These are phyloP conservation scores for Microctonus brassicae DNA, from an alignment of 2,888 invertebrate genomes.

Conservation along the genomic window DNA sequence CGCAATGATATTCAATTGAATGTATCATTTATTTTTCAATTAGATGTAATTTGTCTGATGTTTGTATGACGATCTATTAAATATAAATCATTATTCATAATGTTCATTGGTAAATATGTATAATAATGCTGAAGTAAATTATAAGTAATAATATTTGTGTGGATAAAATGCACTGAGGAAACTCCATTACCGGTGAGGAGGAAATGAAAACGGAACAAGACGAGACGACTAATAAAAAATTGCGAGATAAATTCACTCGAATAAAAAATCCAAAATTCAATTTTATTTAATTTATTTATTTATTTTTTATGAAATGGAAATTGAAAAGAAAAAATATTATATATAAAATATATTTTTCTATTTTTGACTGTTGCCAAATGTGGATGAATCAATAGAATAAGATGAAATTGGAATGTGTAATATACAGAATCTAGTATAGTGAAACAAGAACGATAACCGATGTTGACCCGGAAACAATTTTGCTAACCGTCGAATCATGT, in stretches of 20 bases:
- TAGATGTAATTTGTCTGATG: background rate
- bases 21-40: background rate
- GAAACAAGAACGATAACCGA: conserved; percentile 20
- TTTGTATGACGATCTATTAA: background rate
- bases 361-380: background rate
- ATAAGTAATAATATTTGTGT: background rate
- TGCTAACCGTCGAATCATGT: conserved; percentile 14
- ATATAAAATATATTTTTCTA: background rate
- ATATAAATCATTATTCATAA: background rate
- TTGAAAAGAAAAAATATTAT: no score
- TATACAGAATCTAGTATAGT: conserved; percentile 3
- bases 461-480: conserved; percentile 30
- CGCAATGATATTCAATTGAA: background rate
- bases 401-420: no score
- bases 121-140: background rate
- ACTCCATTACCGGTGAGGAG: background rate
- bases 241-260: background rate
- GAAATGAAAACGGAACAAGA: conserved; percentile 5
- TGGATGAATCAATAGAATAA: conserved; percentile 1
- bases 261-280: conserved; percentile 1
- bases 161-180: background rate
- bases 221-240: conserved; percentile 21
- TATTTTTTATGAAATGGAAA: background rate
- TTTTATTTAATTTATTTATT: background rate
- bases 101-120: background rate